Evolutionary conservation across 2,888 invertebrate genomes (phyloP).

Genomic region (Eristalis arbustorum): DNA sequence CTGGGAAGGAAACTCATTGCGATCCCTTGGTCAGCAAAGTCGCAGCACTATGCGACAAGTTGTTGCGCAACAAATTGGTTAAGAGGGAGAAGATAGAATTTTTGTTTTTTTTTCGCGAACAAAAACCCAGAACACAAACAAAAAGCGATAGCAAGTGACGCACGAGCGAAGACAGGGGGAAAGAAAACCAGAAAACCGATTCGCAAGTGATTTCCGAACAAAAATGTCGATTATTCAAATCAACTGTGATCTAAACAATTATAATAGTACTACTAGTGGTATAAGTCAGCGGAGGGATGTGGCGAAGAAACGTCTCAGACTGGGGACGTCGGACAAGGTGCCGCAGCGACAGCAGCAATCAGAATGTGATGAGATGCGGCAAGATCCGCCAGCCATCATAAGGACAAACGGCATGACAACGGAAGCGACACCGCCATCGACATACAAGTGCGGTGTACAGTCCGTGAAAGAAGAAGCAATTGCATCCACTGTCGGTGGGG

Average conservation of each 20-base stretch:
- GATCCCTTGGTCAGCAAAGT: background rate
- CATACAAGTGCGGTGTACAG: too few relatives aligned
- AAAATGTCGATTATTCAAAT: conserved; percentile 71
- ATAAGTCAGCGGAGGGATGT: conserved; percentile 71
- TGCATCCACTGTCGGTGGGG: too few relatives aligned
- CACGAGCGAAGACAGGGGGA: too few relatives aligned
- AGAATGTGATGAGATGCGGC: too few relatives aligned
- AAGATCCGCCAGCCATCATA: too few relatives aligned
- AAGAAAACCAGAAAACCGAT: conserved; percentile 1
- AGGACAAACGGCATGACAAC: too few relatives aligned
- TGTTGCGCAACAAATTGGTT: background rate
- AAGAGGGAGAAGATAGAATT: background rate
- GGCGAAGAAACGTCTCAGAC: conserved; percentile 66
- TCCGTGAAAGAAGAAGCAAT: too few relatives aligned
- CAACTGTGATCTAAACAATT: conserved; percentile 71
- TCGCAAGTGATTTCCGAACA: conserved; percentile 39
- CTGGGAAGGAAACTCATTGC: background rate
- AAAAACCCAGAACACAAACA: background rate
- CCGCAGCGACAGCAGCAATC: background rate
- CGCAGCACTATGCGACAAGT: background rate
- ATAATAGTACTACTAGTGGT: conserved; percentile 70
- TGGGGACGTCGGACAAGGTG: conserved; percentile 10
- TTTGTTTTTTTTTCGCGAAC: too few relatives aligned
- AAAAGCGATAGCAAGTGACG: conserved; percentile 7
- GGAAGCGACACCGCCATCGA: too few relatives aligned